Evolutionary conservation across 2,888 invertebrate genomes (phyloP), one percentile per base, ranked within the genome.

Genomic region (Amaurobius ferox): DNA sequence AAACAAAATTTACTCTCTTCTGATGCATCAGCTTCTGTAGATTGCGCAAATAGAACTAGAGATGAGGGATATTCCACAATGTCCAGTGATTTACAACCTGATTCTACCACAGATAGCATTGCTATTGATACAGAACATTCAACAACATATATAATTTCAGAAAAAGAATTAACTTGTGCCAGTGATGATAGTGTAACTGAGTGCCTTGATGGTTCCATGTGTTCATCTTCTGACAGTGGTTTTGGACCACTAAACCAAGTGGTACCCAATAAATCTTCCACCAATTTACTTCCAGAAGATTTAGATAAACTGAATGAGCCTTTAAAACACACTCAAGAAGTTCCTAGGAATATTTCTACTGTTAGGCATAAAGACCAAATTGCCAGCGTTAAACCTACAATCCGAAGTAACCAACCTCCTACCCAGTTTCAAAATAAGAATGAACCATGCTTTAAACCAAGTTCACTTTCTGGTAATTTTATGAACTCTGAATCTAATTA

Each of bases 1-100:
- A 80, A 80, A 5, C 70, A 83, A 23, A 71, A 48, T 62, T 71
- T 68, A 64, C 62, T 70, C 48, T 61, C 76, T 64, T 83, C 81
- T 32, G 86, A 79, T 35, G 71, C 70, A 62, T 68, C 85, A 32
- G 55, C 55, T 32, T 40, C 78, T 40, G 66, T 74, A 23, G 79
- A 79, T 32, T 76, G 80, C 23, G 80, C n/a, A 19, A 77, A 73
- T 64, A 73, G 95, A 61, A 95, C 95, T 89, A 93, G 95, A 89
- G 95, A 95, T 92, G 95, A 95, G 91, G 95, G 95, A 23, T 95
- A 95, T 91, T 95, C 95, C 86, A 95, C 95, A 3, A 95, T 95
- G 95, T 95, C 95, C 13, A 95, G 95, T 88, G 95, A 95, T 90
- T 95, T 95, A 0, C 95, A 95, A 91, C 94, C 94, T 0, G 95